phyloP scores from a whole-genome alignment of 2,113 vertebrate species.

The Hippocampus barbouri region DNA sequence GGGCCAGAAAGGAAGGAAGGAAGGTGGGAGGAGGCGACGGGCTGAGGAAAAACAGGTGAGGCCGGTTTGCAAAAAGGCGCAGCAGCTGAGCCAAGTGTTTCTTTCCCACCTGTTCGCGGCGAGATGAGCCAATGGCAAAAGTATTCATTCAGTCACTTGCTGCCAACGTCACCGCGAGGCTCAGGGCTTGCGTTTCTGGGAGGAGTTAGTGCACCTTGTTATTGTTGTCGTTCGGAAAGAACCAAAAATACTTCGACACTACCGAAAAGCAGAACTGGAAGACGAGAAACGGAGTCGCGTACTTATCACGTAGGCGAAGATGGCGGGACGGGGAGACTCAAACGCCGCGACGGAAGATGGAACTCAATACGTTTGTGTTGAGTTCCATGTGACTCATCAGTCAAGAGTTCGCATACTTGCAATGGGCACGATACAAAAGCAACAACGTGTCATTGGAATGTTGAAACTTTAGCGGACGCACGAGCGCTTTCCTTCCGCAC shows the following conservation, averaged over 20 bases:
- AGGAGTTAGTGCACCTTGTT: background rate
- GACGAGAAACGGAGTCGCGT: conserved; percentile 6
- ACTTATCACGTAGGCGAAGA: background rate
- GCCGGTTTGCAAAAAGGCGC: conserved; percentile 63
- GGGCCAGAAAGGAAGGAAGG: conserved; percentile 8
- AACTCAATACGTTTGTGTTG: too few relatives aligned
- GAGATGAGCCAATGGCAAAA: conserved; percentile 1
- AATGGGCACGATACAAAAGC: background rate
- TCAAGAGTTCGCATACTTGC: background rate
- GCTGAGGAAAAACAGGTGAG: conserved; percentile 62
- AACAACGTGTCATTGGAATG: background rate
- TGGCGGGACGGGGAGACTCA: background rate
- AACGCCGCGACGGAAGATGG: background rate
- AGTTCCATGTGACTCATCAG: background rate
- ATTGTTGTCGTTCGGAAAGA: background rate
- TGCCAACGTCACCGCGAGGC: too few relatives aligned
- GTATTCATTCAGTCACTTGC: too few relatives aligned
- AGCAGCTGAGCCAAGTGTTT: background rate
- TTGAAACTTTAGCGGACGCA: background rate
- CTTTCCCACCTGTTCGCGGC: background rate
- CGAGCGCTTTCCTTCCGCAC: too few relatives aligned
- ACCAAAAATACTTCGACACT: background rate
- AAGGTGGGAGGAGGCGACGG: background rate
- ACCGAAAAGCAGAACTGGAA: conserved; percentile 12
- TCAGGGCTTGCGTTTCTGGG: too few relatives aligned